These are phyloP conservation scores for Rhinoraja longicauda DNA, from an alignment of 2,797 vertebrate genomes.

Conservation along the genomic window DNA sequence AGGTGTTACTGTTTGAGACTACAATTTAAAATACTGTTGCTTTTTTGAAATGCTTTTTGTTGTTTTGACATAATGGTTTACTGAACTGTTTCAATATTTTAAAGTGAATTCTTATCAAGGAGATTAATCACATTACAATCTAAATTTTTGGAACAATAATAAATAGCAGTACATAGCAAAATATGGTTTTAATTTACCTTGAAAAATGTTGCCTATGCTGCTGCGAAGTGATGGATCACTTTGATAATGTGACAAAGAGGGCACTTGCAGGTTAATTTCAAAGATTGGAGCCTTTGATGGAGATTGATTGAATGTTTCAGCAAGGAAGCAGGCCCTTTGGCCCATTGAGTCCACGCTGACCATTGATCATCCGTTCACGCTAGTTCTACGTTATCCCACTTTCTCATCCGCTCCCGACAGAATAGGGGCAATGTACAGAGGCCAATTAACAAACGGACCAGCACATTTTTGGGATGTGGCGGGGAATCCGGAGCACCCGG, in stretches of 20 bases:
- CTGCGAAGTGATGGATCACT: neutral
- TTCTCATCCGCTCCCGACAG: too few species aligned
- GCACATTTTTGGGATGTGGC: too few species aligned
- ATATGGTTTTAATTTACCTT: neutral
- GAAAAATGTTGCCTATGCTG: neutral
- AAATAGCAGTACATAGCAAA: neutral
- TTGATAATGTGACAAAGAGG: neutral
- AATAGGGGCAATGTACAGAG: too few species aligned
- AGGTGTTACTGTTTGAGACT: neutral
- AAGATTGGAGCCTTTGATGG: too few species aligned
- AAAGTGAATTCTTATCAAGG: neutral
- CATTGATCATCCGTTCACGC: too few species aligned
- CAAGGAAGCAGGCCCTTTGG: too few species aligned
- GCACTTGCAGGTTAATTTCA: neutral
- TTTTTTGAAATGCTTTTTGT: neutral
- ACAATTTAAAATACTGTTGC: neutral
- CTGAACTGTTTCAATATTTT: constrained; percentile 14
- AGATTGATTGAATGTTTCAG: neutral
- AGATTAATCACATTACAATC: neutral
- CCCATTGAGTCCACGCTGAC: too few species aligned
- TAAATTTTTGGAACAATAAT: neutral
- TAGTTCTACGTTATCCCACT: too few species aligned
- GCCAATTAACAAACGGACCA: too few species aligned
- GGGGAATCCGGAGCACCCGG: too few species aligned
- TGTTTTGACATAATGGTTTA: neutral